Percentiles rank a stretch among this genome's conserved stretches.
Evolutionary conservation across 2,113 vertebrate species (phyloP).

Genomic region (Megaceryle maxima): DNA sequence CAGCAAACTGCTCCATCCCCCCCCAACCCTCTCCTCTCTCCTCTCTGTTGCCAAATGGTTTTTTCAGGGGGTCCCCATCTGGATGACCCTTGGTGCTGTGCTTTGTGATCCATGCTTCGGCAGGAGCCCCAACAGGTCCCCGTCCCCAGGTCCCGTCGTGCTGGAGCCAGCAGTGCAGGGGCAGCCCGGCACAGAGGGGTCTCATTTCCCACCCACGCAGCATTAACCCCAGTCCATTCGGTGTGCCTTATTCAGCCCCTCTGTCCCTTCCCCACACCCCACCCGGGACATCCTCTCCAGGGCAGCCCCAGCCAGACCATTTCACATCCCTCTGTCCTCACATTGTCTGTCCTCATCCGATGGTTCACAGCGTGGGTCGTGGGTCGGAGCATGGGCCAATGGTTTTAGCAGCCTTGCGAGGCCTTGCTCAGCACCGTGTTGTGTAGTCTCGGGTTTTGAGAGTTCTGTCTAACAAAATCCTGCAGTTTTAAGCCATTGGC

Average conservation of each 20-base stretch:
- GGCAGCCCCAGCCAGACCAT: neutral
- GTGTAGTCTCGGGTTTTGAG: fast-evolving
- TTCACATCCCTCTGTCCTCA: neutral
- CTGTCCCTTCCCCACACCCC: neutral
- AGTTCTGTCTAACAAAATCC: neutral
- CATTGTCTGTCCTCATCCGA: neutral
- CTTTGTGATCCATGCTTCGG: neutral
- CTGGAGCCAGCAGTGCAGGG: neutral
- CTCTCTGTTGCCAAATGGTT: slow-evolving; percentile 41
- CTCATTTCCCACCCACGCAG: neutral
- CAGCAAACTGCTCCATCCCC: fast-evolving
- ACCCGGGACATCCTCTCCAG: neutral
- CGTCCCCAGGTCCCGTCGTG: neutral
- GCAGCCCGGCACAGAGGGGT: neutral
- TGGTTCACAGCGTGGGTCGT: neutral
- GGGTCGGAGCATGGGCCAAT: neutral
- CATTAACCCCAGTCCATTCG: neutral
- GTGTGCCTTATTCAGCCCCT: slow-evolving; percentile 61
- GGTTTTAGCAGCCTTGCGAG: neutral
- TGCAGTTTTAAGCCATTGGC: neutral
- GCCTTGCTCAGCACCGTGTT: neutral
- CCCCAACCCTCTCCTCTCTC: neutral
- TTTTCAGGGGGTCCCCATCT: fast-evolving
- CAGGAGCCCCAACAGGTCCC: neutral
- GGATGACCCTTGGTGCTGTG: slow-evolving; percentile 3